Percentiles rank a stretch among this genome's conserved stretches.
phyloP scores from a whole-genome alignment of 1,140 invertebrate species.

The Aethina tumida region DNA sequence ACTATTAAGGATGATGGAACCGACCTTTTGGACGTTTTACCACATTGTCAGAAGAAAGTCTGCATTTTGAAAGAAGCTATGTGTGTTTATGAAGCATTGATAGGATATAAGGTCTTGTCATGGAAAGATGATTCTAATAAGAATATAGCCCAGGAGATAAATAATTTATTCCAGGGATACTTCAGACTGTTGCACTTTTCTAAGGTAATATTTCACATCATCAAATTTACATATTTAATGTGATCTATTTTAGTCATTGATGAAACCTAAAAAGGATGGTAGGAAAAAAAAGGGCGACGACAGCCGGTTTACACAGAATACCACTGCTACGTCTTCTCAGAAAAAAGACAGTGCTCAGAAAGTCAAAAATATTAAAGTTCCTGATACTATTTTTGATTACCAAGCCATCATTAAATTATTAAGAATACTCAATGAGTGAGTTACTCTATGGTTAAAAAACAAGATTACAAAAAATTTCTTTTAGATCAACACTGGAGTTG shows the following conservation, averaged over 20 bases:
- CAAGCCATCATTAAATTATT: slow-evolving; percentile 36
- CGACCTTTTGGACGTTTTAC: slow-evolving; percentile 36
- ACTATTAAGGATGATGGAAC: slow-evolving; percentile 38
- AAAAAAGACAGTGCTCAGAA: slow-evolving; percentile 27
- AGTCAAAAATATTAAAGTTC: slow-evolving; percentile 32
- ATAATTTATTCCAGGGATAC: slow-evolving; percentile 39
- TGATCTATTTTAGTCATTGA: slow-evolving; percentile 25
- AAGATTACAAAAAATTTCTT: slow-evolving; percentile 16
- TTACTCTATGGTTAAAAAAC: slow-evolving; percentile 14
- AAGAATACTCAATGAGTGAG: slow-evolving; percentile 38
- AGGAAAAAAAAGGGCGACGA: slow-evolving; percentile 32
- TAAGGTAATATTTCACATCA: slow-evolving; percentile 29
- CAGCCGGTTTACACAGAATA: slow-evolving; percentile 19
- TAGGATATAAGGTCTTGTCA: slow-evolving; percentile 39
- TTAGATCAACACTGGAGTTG: slow-evolving; percentile 36
- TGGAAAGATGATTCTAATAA: slow-evolving; percentile 31
- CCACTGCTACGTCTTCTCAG: slow-evolving; percentile 21
- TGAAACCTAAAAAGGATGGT: slow-evolving; percentile 37
- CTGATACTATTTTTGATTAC: slow-evolving; percentile 38
- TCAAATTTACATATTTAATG: background rate
- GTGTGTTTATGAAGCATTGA: slow-evolving; percentile 41
- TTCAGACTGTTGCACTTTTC: slow-evolving; percentile 35
- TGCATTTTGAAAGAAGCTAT: slow-evolving; percentile 37
- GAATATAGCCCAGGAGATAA: slow-evolving; percentile 33
- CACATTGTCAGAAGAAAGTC: slow-evolving; percentile 39